Evolutionary conservation across 2,888 invertebrate species (phyloP).

Genomic region (Suillia variegata): DNA sequence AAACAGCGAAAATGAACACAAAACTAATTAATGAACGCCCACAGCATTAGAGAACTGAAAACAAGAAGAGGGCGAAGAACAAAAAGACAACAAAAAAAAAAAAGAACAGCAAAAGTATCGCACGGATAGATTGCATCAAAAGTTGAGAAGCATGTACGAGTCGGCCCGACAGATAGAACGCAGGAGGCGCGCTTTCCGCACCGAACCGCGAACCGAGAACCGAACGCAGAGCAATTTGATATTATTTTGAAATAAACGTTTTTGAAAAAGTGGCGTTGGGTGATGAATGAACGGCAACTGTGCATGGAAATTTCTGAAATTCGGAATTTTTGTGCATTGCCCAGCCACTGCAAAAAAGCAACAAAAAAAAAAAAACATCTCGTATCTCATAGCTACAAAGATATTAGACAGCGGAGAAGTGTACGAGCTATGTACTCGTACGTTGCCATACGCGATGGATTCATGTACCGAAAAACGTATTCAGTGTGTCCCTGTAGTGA

Average conservation of each 20-base stretch:
- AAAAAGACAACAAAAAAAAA: too few relatives aligned
- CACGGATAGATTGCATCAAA: constrained; percentile 1
- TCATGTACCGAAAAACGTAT: too few relatives aligned
- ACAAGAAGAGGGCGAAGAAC: too few relatives aligned
- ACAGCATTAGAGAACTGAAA: neutral
- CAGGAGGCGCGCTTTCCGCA: too few relatives aligned
- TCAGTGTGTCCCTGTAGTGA: too few relatives aligned
- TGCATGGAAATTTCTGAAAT: constrained; percentile 1
- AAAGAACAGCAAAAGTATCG: neutral
- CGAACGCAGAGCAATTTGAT: constrained; percentile 19
- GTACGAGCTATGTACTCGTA: too few relatives aligned
- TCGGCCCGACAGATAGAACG: neutral
- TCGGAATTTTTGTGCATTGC: neutral
- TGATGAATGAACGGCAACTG: constrained; percentile 36
- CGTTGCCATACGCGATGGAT: too few relatives aligned
- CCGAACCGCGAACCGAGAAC: too few relatives aligned
- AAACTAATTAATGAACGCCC: neutral
- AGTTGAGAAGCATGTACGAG: neutral
- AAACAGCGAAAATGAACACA: neutral
- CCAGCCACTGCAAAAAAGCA: neutral
- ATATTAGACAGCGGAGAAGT: too few relatives aligned
- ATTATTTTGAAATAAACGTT: neutral
- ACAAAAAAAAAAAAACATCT: neutral
- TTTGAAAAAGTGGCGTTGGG: neutral
- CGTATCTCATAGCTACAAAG: too few relatives aligned